phyloP scores from a whole-genome alignment of 2,888 invertebrate genomes.

The Azorinus chamasolen region DNA sequence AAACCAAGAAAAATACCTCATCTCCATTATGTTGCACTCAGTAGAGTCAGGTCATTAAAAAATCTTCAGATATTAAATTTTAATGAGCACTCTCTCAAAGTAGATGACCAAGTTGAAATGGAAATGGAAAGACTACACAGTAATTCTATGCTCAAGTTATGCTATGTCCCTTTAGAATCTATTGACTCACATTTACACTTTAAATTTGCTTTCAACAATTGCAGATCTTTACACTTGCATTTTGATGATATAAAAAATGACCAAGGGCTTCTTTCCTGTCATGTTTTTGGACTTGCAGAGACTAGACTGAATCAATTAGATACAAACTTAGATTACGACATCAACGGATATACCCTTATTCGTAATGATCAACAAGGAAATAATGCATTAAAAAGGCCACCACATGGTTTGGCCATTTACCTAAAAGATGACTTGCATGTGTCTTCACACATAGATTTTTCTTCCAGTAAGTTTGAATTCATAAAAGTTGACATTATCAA shows the following conservation, averaged over 20 bases:
- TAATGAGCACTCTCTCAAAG: constrained; percentile 36
- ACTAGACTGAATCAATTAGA: constrained; percentile 7
- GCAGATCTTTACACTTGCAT: constrained; percentile 17
- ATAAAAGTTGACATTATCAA: not conserved
- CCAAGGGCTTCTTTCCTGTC: constrained; percentile 4
- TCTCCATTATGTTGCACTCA: constrained; percentile 55
- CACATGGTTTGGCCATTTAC: constrained; percentile 23
- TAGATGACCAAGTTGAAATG: constrained; percentile 39
- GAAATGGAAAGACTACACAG: constrained; percentile 46
- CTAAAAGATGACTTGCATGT: not conserved
- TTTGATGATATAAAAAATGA: constrained; percentile 23
- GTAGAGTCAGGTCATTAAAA: constrained; percentile 42
- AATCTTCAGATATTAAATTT: constrained; percentile 51
- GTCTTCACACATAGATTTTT: not conserved
- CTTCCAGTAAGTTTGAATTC: constrained; percentile 11
- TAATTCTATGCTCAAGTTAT: constrained; percentile 33
- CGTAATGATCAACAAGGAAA: constrained; percentile 17
- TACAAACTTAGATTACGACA: constrained; percentile 7
- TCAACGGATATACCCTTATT: constrained; percentile 13
- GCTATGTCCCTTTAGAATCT: constrained; percentile 27
- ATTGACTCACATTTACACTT: constrained; percentile 24
- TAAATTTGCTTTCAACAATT: constrained; percentile 42
- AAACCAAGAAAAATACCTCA: constrained; percentile 43
- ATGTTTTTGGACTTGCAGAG: constrained; percentile 20
- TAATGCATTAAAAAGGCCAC: constrained; percentile 1